These are phyloP conservation scores for Poeciliopsis presidionis DNA, from an alignment of 2,797 vertebrate species.

Conservation along the genomic window DNA sequence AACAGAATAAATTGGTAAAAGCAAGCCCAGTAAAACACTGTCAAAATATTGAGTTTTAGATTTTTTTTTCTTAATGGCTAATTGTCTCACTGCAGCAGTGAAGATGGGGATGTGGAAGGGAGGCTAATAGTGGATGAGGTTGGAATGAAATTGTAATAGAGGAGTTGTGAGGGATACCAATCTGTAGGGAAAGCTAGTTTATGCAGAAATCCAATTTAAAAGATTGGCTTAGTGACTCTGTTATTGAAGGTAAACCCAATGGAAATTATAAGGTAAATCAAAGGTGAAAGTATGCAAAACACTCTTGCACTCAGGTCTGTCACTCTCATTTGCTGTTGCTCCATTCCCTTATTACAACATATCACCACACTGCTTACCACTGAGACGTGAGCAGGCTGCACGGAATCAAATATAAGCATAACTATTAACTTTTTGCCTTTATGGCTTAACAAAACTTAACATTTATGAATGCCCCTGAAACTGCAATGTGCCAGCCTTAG, in stretches of 20 bases:
- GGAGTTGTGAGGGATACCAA: constrained; percentile 69
- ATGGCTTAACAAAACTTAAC: constrained; percentile 34
- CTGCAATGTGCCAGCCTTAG: constrained; percentile 22
- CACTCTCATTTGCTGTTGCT: constrained; percentile 19
- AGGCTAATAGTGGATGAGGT: constrained; percentile 9
- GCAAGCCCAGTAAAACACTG: constrained; percentile 31
- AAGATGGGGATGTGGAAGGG: constrained; percentile 2
- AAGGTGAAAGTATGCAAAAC: constrained; percentile 75
- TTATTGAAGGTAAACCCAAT: constrained; percentile 76
- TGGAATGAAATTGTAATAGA: constrained; percentile 61
- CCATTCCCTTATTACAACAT: constrained; percentile 55
- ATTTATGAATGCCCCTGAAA: constrained; percentile 21
- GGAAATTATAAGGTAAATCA: constrained; percentile 79
- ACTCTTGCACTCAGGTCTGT: constrained; percentile 48
- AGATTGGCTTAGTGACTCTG: constrained; percentile 72
- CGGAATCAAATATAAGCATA: constrained; percentile 45
- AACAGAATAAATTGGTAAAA: constrained; percentile 61
- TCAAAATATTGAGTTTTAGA: constrained; percentile 41
- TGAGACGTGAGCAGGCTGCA: constrained; percentile 36
- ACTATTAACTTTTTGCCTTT: constrained; percentile 26
- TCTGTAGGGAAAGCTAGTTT: constrained; percentile 71
- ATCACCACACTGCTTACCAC: constrained; percentile 50
- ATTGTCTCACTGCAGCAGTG: constrained; percentile 40
- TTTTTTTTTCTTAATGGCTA: constrained; percentile 24
- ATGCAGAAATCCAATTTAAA: constrained; percentile 77